Conservation (phyloP, 1,140 invertebrate species). For the Camponotus pennsylvanicus region DNA sequence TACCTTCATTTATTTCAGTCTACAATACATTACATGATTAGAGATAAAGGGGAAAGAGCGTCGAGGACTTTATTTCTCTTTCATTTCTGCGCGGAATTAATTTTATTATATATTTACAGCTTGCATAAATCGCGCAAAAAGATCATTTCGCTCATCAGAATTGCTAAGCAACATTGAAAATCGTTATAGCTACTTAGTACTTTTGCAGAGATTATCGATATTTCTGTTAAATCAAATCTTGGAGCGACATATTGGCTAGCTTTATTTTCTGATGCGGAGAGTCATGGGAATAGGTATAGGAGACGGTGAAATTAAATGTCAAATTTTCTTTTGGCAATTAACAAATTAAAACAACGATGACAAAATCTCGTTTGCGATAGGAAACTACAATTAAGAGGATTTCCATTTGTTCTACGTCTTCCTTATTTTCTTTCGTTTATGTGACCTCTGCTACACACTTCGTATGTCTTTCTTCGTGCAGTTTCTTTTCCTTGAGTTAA, state of each 20-base stretch:
- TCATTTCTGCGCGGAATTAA: not conserved
- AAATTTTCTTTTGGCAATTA: not conserved
- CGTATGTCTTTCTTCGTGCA: not conserved
- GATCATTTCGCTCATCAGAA: not conserved
- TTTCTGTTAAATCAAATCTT: conserved; percentile 2
- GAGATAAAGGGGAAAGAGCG: not conserved
- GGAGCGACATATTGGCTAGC: not conserved
- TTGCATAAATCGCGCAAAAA: not conserved
- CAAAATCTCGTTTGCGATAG: not conserved
- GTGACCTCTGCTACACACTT: not conserved
- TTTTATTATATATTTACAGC: not conserved
- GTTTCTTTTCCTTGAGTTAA: conserved; percentile 1
- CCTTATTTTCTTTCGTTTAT: conserved; percentile 29
- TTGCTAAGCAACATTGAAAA: not conserved
- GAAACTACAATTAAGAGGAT: not conserved
- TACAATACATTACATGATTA: not conserved
- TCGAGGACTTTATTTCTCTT: not conserved
- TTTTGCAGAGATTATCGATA: conserved; percentile 1
- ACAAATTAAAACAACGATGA: not conserved
- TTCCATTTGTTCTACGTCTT: not conserved
- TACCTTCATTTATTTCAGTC: conserved; percentile 14
- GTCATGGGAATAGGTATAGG: not conserved
- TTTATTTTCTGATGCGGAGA: not conserved
- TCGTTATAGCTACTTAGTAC: not conserved
- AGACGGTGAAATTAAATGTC: not conserved